Percentiles rank a stretch among this genome's conserved stretches.
phyloP scores from a whole-genome alignment of 2,797 vertebrate species.

The Chromis chromis region DNA sequence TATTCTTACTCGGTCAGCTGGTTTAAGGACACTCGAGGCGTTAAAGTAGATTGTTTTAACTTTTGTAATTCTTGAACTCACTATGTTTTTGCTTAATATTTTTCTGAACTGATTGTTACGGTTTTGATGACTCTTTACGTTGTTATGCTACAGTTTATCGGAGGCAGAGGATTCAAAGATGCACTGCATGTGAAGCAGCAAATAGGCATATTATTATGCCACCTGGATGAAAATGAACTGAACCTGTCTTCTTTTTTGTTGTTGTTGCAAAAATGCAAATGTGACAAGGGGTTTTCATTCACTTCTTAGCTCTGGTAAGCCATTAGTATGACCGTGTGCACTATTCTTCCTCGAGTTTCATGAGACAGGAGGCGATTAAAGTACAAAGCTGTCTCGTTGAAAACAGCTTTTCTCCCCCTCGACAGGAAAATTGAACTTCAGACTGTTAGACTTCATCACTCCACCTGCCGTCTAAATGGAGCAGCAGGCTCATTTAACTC shows the following conservation, averaged over 20 bases:
- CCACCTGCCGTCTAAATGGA: conserved; percentile 41
- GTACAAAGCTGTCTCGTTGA: conserved; percentile 31
- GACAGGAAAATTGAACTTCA: conserved; percentile 43
- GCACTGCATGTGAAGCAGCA: conserved; percentile 39
- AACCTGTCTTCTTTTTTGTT: neutral
- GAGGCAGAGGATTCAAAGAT: conserved; percentile 19
- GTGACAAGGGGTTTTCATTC: conserved; percentile 36
- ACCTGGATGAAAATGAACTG: conserved; percentile 35
- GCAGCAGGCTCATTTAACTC: conserved; percentile 49
- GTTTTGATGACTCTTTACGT: conserved; percentile 46
- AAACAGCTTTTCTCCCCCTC: conserved; percentile 8
- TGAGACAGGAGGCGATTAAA: conserved; percentile 32
- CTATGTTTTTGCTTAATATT: conserved; percentile 60
- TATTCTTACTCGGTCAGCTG: conserved; percentile 51
- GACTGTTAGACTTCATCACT: conserved; percentile 71
- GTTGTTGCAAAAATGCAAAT: conserved; percentile 60
- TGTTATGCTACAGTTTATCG: conserved; percentile 35
- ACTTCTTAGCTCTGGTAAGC: conserved; percentile 48
- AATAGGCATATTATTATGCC: conserved; percentile 48
- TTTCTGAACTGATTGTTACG: conserved; percentile 56
- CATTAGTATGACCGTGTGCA: conserved; percentile 68
- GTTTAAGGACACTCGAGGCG: conserved; percentile 38
- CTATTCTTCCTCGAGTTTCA: conserved; percentile 57
- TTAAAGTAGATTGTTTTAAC: conserved; percentile 59
- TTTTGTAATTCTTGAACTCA: conserved; percentile 53